These are phyloP conservation scores for Neofelis nebulosa DNA, from an alignment of 2,113 vertebrate species.

Conservation along the genomic window DNA sequence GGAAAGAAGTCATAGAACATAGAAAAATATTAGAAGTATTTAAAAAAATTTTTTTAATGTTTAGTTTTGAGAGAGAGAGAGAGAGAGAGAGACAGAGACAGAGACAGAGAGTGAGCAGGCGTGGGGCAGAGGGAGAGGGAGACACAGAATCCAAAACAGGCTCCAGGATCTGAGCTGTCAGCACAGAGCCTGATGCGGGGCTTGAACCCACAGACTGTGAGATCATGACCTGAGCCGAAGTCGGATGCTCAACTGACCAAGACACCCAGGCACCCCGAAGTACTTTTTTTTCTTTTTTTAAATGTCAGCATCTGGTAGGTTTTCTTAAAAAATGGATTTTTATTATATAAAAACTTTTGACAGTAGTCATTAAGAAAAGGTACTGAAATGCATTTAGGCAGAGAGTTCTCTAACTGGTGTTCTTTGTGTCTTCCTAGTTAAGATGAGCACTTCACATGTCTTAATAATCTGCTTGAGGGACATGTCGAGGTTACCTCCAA, in stretches of 20 bases:
- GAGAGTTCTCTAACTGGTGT: background rate
- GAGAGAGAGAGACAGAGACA: too few species aligned
- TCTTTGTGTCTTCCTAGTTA: background rate
- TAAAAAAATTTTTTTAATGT: too few species aligned
- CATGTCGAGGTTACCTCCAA: background rate
- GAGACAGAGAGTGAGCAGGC: too few species aligned
- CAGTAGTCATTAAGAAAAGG: background rate
- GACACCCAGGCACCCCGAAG: too few species aligned
- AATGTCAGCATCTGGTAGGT: background rate
- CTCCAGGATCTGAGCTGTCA: too few species aligned
- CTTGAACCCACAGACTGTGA: too few species aligned
- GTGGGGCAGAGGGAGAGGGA: too few species aligned
- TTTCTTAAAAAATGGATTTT: slow-evolving; percentile 26
- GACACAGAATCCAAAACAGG: too few species aligned
- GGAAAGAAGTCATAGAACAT: background rate
- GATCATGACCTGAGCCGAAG: too few species aligned
- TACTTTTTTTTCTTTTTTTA: background rate
- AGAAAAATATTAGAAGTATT: background rate
- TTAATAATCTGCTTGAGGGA: background rate
- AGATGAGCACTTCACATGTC: background rate
- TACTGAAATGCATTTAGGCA: background rate
- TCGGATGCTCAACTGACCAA: too few species aligned
- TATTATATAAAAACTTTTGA: slow-evolving; percentile 27
- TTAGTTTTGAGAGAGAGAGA: too few species aligned
- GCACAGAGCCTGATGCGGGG: too few species aligned